Evolutionary conservation across 2,888 invertebrate genomes (phyloP).

Genomic region (Parochlus steinenii): DNA sequence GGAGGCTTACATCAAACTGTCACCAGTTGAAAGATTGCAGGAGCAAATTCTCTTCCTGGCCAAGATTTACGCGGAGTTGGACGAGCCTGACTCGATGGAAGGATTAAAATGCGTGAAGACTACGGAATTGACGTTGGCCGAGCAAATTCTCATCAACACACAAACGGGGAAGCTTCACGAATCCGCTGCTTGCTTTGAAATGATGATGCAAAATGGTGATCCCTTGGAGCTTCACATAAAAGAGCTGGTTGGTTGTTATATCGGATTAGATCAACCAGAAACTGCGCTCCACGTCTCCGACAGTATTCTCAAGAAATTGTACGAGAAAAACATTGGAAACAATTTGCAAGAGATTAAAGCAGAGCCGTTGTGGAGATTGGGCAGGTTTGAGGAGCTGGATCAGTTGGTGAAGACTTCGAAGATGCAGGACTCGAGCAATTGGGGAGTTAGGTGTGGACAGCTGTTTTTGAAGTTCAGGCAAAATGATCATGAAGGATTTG

Average conservation of each 20-base stretch:
- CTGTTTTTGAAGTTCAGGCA: slow-evolving; percentile 43
- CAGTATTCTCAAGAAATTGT: slow-evolving; percentile 42
- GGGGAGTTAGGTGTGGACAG: slow-evolving; percentile 61
- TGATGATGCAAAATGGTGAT: slow-evolving; percentile 45
- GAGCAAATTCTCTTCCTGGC: slow-evolving; percentile 46
- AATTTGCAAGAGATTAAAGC: slow-evolving; percentile 52
- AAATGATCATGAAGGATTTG: slow-evolving; percentile 18
- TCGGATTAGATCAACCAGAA: slow-evolving; percentile 74
- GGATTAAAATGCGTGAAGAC: slow-evolving; percentile 61
- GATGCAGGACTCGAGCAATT: slow-evolving; percentile 33
- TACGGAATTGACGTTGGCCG: slow-evolving; percentile 58
- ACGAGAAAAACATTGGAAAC: slow-evolving; percentile 32
- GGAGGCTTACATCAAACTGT: slow-evolving; percentile 50
- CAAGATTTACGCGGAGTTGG: slow-evolving; percentile 72
- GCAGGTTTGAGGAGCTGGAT: slow-evolving; percentile 65
- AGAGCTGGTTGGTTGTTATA: slow-evolving; percentile 74
- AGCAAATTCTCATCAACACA: slow-evolving; percentile 70
- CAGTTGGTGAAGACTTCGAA: slow-evolving; percentile 35
- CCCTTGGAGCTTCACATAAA: slow-evolving; percentile 33
- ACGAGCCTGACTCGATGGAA: slow-evolving; percentile 81
- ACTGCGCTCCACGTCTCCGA: slow-evolving; percentile 63
- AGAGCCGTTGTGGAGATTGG: slow-evolving; percentile 78
- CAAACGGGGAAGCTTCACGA: slow-evolving; percentile 69
- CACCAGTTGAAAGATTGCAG: slow-evolving; percentile 33
- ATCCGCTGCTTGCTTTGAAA: slow-evolving; percentile 77